These are phyloP conservation scores for Etia nguti DNA, from an alignment of 2,113 vertebrate species.

Conservation along the genomic window DNA sequence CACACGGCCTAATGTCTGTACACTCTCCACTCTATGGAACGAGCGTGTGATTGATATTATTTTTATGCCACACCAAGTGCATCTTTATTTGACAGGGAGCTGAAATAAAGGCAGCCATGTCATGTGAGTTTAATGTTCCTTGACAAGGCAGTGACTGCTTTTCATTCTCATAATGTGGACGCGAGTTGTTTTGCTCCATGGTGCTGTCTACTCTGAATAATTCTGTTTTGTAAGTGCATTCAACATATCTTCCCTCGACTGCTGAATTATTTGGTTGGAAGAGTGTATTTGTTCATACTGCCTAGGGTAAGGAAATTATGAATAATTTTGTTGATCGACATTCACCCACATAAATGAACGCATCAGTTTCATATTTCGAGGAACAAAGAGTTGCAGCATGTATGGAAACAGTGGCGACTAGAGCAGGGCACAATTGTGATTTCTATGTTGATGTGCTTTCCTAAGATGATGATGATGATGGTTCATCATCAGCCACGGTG, in stretches of 20 bases:
- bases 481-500: not conserved
- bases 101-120: conserved; percentile 34
- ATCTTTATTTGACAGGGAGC: conserved; percentile 47
- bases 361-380: conserved; percentile 6
- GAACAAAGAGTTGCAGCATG: not conserved
- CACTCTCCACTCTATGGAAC: conserved; percentile 1
- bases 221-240: conserved; percentile 28
- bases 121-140: conserved; percentile 38
- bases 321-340: conserved; percentile 44
- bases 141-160: conserved; percentile 37
- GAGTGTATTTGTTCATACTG: conserved; percentile 42
- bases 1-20: not conserved
- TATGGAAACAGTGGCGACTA: not conserved
- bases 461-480: not conserved
- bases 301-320: conserved; percentile 23
- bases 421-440: not conserved
- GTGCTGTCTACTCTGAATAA: conserved; percentile 49
- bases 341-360: conserved; percentile 22
- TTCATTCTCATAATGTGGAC: conserved; percentile 42
- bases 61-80: not conserved
- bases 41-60: conserved; percentile 19
- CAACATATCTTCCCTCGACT: conserved; percentile 11
- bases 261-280: conserved; percentile 49
- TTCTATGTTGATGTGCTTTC: not conserved
- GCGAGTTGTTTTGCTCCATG: conserved; percentile 6